Conservation (phyloP, 2,113 vertebrate species). For the Nycticorax nycticorax region DNA sequence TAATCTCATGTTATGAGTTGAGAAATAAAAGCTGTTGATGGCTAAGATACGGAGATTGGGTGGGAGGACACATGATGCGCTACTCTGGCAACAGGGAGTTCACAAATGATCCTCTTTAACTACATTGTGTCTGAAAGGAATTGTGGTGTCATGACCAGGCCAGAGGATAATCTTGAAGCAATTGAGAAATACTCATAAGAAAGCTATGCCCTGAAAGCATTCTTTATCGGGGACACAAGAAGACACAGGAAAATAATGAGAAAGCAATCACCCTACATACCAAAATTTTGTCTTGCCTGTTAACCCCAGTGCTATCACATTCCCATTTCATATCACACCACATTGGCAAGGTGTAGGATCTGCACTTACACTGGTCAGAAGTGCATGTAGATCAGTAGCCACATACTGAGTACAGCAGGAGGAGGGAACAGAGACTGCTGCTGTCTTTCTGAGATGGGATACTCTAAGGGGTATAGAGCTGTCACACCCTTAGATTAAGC, state of each 20-base stretch:
- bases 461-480: not conserved
- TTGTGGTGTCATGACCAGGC: not conserved
- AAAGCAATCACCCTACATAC: not conserved
- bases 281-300: not conserved
- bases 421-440: not conserved
- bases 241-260: not conserved
- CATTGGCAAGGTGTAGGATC: not conserved
- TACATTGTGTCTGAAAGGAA: not conserved
- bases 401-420: not conserved
- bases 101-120: not conserved
- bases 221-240: not conserved
- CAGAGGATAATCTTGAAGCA: not conserved
- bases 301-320: not conserved
- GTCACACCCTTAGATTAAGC: not conserved
- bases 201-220: not conserved
- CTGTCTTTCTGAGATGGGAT: not conserved
- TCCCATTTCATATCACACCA: not conserved
- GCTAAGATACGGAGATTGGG: not conserved
- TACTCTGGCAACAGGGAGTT: not conserved
- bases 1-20: not conserved
- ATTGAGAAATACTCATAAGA: not conserved
- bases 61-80: not conserved
- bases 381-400: not conserved
- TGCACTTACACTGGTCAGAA: not conserved
- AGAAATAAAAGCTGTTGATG: not conserved